Conservation (phyloP, 1,140 invertebrate genomes). For the Cataglyphis hispanica region DNA sequence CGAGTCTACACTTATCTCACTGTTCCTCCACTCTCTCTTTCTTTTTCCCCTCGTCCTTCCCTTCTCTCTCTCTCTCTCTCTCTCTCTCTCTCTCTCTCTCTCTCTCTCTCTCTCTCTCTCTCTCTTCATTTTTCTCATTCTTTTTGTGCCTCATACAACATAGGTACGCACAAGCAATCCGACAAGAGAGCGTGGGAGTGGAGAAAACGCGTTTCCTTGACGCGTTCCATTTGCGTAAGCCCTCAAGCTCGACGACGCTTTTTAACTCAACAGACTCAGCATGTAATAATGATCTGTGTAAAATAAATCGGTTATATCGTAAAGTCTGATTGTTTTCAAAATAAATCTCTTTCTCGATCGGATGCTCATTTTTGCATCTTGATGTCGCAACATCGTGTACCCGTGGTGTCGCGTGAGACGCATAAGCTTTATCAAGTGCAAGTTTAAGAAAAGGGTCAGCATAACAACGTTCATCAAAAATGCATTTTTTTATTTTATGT, state of each 20-base stretch:
- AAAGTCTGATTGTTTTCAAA: background rate
- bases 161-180: constrained; percentile 29
- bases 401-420: background rate
- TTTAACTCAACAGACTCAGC: constrained; percentile 50
- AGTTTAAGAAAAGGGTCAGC: background rate
- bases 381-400: background rate
- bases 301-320: constrained; percentile 46
- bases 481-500: background rate
- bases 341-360: background rate
- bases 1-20: constrained; percentile 52
- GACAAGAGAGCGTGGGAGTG: constrained; percentile 68
- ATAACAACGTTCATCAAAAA: background rate
- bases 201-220: constrained; percentile 64
- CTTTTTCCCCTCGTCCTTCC: background rate
- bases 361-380: background rate
- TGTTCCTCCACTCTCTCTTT: background rate
- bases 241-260: constrained; percentile 44
- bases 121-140: constrained; percentile 4
- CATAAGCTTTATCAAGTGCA: too few species aligned
- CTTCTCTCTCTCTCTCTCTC: background rate
- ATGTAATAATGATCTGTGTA: constrained; percentile 44
- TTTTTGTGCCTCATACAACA: background rate
- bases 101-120: background rate
- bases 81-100: background rate
- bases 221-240: constrained; percentile 64